Percentiles rank a stretch among this genome's conserved stretches.
Evolutionary conservation across 92 coral and sea anemone species (phyloP).

Genomic region (Phymanthus crucifer): DNA sequence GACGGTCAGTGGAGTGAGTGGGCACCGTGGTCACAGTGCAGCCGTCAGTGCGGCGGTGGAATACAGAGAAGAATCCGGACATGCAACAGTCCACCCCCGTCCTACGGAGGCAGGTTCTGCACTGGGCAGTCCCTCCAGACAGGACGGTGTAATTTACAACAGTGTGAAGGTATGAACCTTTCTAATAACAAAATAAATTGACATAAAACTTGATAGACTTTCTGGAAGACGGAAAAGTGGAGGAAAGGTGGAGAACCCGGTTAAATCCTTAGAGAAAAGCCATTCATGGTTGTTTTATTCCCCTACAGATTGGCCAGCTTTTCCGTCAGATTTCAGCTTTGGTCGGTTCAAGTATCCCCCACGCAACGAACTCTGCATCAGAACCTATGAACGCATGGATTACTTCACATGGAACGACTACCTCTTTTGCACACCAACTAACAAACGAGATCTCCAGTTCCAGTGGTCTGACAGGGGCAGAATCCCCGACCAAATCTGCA

Average conservation of each 20-base stretch:
- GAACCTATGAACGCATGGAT: constrained; percentile 71
- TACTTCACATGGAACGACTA: constrained; percentile 67
- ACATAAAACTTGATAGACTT: no score
- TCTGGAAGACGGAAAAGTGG: no score
- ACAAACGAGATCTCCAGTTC: constrained; percentile 50
- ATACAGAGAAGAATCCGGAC: constrained; percentile 37
- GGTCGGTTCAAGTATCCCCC: constrained; percentile 38
- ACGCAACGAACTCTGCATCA: constrained; percentile 46
- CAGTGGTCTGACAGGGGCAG: constrained; percentile 74
- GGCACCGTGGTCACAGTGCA: constrained; percentile 55
- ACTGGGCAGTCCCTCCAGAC: constrained; percentile 41
- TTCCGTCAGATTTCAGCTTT: constrained; percentile 72
- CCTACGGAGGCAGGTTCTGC: constrained; percentile 57
- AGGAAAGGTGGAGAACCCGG: no score
- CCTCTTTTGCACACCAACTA: constrained; percentile 65
- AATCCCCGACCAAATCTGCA: constrained; percentile 56
- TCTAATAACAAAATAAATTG: background rate
- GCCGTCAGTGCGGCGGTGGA: constrained; percentile 63
- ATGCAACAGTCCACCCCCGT: constrained; percentile 53
- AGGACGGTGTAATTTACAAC: constrained; percentile 31
- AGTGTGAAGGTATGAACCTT: constrained; percentile 57
- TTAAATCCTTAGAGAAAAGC: background rate
- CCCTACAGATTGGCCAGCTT: constrained; percentile 57
- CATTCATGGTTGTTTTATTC: background rate
- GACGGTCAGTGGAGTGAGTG: constrained; percentile 65